Base-by-base conservation (phyloP, 53 echinoderm and acorn worm genomes). In the Paracentrotus lividus region DNA sequence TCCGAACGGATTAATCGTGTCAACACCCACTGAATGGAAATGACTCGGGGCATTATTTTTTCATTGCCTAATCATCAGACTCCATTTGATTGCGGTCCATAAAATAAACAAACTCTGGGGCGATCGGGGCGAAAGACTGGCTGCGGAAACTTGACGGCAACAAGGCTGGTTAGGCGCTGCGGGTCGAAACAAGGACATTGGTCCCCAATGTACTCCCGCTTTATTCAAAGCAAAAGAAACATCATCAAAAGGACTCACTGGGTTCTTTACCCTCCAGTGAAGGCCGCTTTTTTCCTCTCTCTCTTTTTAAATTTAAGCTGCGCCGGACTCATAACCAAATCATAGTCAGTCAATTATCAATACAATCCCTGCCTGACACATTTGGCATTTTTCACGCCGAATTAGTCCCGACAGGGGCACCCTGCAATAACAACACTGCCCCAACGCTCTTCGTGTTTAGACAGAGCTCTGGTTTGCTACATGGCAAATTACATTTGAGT, bases 401-500 rank as follows among this genome's bases (percentile, higher is more conserved):
- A 92, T 92, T 92, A 92, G 81, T 92, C 92, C 92, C 92, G 92
- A 92, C 92, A 92, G 92, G 59, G 81, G 78, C 58, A 34, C 81
- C 78, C 92, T 92, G 92, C 57, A 92, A 92, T 78, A 92, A 92
- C 92, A 92, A 81, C 78, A 55, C 84, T 77, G 92, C 92, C 92
- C 92, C 92, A 81, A 40, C 92, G 78, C 92, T 92, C 92, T 57
- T 40, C 29, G 40, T 81, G 78, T 92, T 92, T 81, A 61, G 92
- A 92, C 92, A 92, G 78, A 77, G 57, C 78, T 77, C 92, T 78
- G 92, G 92, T 55, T 92, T 81, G 92, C 92, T 57, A 92, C 92
- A 92, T 92, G 92, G 92, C 92, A 92, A 92, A 92, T 92, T 92
- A 92, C 92, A 92, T 92, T 81, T 81, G 92, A 92, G 92, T 78